A percentile compares a stretch with the other conserved stretches of the same genome.
phyloP scores from a whole-genome alignment of 2,888 invertebrate genomes.

The Parthenolecanium corni region DNA sequence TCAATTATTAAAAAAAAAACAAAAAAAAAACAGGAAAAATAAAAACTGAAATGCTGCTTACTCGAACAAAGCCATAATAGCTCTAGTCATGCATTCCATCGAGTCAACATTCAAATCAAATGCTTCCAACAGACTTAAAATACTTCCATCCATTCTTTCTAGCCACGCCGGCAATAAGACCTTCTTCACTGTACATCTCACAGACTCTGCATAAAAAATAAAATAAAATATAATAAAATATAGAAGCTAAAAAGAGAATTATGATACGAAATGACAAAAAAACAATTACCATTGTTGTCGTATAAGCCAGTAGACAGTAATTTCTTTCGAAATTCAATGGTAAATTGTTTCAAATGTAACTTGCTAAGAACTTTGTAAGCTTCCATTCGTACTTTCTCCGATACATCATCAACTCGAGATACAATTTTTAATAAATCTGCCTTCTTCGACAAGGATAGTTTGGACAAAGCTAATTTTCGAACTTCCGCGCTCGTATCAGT shows the following conservation, averaged over 20 bases:
- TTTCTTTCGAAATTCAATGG: slow-evolving; percentile 51
- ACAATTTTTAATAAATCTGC: slow-evolving; percentile 42
- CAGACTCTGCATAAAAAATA: slow-evolving; percentile 36
- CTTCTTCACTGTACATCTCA: slow-evolving; percentile 40
- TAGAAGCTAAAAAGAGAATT: neutral
- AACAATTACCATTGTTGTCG: slow-evolving; percentile 41
- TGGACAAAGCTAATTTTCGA: slow-evolving; percentile 16
- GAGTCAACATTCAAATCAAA: slow-evolving; percentile 9
- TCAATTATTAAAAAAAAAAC: too few species aligned
- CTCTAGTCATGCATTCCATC: slow-evolving; percentile 7
- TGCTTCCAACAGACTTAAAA: neutral
- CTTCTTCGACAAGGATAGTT: slow-evolving; percentile 2
- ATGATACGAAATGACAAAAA: neutral
- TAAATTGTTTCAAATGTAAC: slow-evolving; percentile 47
- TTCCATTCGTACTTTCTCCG: slow-evolving; percentile 57
- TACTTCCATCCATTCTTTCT: slow-evolving; percentile 37
- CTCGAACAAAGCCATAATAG: slow-evolving; percentile 16
- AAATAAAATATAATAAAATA: neutral
- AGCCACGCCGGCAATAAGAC: slow-evolving; percentile 63
- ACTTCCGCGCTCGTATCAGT: slow-evolving; percentile 9
- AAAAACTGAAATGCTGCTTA: neutral
- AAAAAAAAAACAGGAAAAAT: too few species aligned
- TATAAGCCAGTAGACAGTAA: slow-evolving; percentile 52
- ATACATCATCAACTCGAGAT: slow-evolving; percentile 61
- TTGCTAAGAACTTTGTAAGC: slow-evolving; percentile 45